These are phyloP conservation scores for Bergia sp. DNA, from an alignment of 92 coral and sea anemone genomes.

Conservation along the genomic window DNA sequence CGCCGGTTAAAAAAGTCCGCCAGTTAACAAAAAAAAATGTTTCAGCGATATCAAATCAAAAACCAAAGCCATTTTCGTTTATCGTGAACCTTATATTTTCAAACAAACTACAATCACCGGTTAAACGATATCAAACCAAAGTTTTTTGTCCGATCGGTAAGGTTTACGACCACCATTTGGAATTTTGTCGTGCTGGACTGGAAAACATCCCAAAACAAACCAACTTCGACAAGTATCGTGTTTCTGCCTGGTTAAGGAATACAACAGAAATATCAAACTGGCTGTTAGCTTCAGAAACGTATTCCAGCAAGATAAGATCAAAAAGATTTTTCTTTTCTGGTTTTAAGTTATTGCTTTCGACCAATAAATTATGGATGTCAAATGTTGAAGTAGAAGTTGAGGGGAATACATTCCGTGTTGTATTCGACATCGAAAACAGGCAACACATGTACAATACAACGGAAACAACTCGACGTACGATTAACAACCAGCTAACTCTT, in stretches of 20 bases:
- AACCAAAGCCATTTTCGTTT: conserved; percentile 22
- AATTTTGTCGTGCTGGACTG: neutral
- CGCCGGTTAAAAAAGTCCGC: neutral
- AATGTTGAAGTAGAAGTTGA: neutral
- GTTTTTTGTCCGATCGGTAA: conserved; percentile 2
- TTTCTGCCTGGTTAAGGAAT: neutral
- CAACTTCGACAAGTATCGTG: neutral
- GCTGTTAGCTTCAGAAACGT: neutral
- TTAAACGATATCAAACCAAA: neutral
- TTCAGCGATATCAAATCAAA: no score
- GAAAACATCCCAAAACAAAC: neutral
- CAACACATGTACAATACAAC: neutral
- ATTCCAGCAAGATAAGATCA: neutral
- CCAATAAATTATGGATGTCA: neutral
- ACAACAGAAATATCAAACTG: neutral
- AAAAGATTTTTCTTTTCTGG: neutral
- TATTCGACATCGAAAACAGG: neutral
- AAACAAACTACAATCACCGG: neutral
- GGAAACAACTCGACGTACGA: neutral
- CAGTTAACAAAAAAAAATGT: no score
- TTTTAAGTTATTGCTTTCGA: neutral
- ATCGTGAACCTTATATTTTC: conserved; percentile 11
- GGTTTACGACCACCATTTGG: neutral
- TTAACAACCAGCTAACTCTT: neutral
- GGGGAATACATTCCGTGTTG: neutral